Evolutionary conservation across 1,140 invertebrate genomes (phyloP), one percentile per base, ranked within the genome.

Genomic region (Drosophila jambulina): DNA sequence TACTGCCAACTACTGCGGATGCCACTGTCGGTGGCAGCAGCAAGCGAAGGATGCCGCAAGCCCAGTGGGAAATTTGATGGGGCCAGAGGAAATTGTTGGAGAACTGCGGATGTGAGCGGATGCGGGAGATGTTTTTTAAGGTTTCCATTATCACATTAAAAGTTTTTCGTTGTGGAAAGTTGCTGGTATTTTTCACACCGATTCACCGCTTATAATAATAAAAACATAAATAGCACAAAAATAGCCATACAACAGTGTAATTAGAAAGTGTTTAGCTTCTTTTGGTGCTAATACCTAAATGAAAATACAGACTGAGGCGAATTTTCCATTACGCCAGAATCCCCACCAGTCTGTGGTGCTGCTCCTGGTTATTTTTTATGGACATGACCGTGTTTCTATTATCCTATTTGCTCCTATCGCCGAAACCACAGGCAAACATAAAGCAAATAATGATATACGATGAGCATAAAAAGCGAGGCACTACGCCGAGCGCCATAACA

Each of bases 381-480:
- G 68, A 67, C 61, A 72, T 77, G 76, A 51, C 68, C 51, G 43
- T 86, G 75, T 62, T 82, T 75, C 57, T 46, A 40, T 75, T 71
- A 45, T 74, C 68, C 78, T 78, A 78, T 82, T 75, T 75, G 67
- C 63, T 67, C 67, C 63, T 67, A 87, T 87, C 62, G 42, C 51
- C 60, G 43, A 56, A 45, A 59, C 79, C 83, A 65, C 83, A 86
- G 59, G 59, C 49, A 74, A 64, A 74, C 51, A 70, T 67, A 49
- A 69, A 54, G 43, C 57, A 82, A 83, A 87, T 86, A 80, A 86
- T 86, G 71, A 86, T 82, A 77, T 70, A 79, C 74, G 83, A 27
- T 65, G 79, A 68, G 63, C 27, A 75, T 59, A 87, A 80, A 67
- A 80, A 13, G 45, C 45, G 10, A 43, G 57, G 62, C 74, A 75